These are phyloP conservation scores for Ginglymostoma cirratum DNA, from an alignment of 2,113 vertebrate species.

Conservation along the genomic window DNA sequence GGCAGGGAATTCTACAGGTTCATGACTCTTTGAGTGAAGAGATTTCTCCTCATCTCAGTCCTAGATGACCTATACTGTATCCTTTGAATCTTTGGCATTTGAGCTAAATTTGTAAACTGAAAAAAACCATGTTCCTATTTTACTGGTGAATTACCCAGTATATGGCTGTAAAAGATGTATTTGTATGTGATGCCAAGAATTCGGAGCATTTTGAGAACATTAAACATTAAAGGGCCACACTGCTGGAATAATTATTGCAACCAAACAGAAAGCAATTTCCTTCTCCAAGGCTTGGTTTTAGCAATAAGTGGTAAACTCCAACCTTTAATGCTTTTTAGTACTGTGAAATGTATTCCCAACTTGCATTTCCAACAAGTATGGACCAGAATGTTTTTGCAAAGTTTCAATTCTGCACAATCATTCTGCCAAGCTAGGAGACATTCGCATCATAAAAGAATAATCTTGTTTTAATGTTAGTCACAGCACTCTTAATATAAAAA, in stretches of 20 bases:
- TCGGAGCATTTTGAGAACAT: not conserved
- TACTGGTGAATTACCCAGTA: not conserved
- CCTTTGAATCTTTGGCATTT: not conserved
- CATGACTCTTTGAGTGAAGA: too few relatives aligned
- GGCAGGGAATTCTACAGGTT: too few relatives aligned
- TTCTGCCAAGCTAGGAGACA: not conserved
- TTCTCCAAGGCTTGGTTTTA: not conserved
- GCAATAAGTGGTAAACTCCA: not conserved
- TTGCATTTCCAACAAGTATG: not conserved
- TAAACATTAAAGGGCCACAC: not conserved
- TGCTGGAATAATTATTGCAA: constrained; percentile 3
- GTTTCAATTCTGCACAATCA: not conserved
- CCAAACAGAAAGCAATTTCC: constrained; percentile 7
- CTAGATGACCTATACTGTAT: too few relatives aligned
- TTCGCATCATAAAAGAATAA: not conserved
- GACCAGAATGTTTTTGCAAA: not conserved
- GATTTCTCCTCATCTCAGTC: too few relatives aligned
- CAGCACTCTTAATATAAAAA: not conserved
- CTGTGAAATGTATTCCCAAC: not conserved
- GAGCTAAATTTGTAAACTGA: not conserved
- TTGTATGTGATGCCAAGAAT: not conserved
- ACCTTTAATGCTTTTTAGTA: not conserved
- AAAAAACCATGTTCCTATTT: not conserved
- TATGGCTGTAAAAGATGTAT: constrained; percentile 7
- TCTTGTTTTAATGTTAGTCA: not conserved